Percentiles rank a stretch among this genome's conserved stretches.
Evolutionary conservation across 2,797 vertebrate species (phyloP).

Genomic region (Amniataba percoides): DNA sequence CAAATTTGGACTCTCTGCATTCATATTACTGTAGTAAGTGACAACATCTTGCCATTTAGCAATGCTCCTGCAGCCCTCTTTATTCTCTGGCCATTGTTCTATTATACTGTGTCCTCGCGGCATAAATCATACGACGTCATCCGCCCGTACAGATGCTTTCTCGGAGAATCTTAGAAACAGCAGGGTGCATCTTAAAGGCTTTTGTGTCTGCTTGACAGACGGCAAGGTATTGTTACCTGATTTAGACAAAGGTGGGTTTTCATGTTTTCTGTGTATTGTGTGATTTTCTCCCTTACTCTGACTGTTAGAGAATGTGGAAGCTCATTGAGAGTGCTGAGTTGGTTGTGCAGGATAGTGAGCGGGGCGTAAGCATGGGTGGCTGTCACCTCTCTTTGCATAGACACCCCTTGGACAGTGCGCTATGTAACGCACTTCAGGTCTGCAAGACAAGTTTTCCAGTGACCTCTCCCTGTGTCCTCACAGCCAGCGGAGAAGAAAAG

Average conservation of each 20-base stretch:
- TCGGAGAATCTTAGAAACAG: slow-evolving; percentile 64
- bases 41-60: slow-evolving; percentile 57
- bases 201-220: slow-evolving; percentile 78
- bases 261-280: slow-evolving; percentile 74
- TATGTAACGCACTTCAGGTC: slow-evolving; percentile 27
- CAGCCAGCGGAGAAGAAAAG: slow-evolving; percentile 32
- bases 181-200: slow-evolving; percentile 71
- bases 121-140: slow-evolving; percentile 81
- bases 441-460: slow-evolving; percentile 48
- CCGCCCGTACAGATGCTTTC: slow-evolving; percentile 61
- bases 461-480: slow-evolving; percentile 52
- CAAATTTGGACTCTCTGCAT: slow-evolving; percentile 62
- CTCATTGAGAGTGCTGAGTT: slow-evolving; percentile 46
- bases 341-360: slow-evolving; percentile 2
- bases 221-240: slow-evolving; percentile 79
- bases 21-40: slow-evolving; percentile 52
- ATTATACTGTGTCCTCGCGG: slow-evolving; percentile 69
- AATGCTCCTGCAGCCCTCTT: slow-evolving; percentile 65
- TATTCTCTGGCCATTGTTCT: slow-evolving; percentile 81
- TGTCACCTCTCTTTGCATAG: slow-evolving; percentile 42
- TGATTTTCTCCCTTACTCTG: slow-evolving; percentile 38
- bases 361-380: slow-evolving; percentile 16
- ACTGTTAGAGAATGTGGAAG: slow-evolving; percentile 35
- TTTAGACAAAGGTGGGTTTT: slow-evolving; percentile 80
- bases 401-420: slow-evolving; percentile 37